Evolutionary conservation across 2,797 vertebrate genomes (phyloP).

Genomic region (Pteronotus mesoamericanus): DNA sequence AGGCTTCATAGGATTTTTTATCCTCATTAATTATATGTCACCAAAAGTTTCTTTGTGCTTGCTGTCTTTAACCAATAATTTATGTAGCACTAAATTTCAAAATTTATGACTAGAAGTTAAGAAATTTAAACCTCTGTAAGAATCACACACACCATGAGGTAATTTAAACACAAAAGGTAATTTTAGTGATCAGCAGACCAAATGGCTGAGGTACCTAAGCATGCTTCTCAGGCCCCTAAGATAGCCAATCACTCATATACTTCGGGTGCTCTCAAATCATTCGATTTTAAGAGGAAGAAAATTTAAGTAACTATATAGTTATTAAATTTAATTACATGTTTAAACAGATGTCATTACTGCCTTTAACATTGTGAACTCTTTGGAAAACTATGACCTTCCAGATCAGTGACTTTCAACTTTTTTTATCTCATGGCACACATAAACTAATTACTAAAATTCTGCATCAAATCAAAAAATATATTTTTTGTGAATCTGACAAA

Average conservation of each 20-base stretch:
- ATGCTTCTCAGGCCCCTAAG: not conserved
- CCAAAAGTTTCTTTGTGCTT: not conserved
- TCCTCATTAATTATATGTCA: constrained; percentile 4
- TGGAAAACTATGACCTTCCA: not conserved
- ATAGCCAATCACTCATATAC: not conserved
- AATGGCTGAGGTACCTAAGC: not conserved
- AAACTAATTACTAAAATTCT: not conserved
- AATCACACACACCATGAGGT: not conserved
- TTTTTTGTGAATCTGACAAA: not conserved
- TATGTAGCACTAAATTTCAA: not conserved
- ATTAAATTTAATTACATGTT: not conserved
- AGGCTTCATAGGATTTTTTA: not conserved
- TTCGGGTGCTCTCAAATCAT: not conserved
- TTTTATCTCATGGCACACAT: not conserved
- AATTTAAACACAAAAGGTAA: not conserved
- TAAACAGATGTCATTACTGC: not conserved
- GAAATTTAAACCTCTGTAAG: not conserved
- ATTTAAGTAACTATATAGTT: not conserved
- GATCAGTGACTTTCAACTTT: not conserved
- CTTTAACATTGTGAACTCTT: not conserved
- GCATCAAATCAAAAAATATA: not conserved
- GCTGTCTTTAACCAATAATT: not conserved
- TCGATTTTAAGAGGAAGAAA: not conserved
- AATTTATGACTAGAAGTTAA: not conserved
- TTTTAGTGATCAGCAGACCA: not conserved